Conservation (phyloP, 2,113 vertebrate genomes). For the Lepisosteus oculatus region DNA sequence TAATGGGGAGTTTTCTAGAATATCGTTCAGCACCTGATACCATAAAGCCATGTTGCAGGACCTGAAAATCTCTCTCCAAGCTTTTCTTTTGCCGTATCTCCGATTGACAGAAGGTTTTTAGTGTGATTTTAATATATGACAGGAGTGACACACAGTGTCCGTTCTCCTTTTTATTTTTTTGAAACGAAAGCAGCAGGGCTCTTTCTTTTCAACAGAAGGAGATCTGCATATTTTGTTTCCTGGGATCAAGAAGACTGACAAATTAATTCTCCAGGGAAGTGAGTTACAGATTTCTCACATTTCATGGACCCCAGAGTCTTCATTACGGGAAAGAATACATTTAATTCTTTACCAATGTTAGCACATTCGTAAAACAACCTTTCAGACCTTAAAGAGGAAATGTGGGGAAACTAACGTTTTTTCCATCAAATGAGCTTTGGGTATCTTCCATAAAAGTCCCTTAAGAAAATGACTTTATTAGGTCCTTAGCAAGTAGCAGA, state of each 20-base stretch:
- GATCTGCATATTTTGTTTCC: slow-evolving; percentile 59
- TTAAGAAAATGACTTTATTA: slow-evolving; percentile 29
- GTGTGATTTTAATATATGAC: slow-evolving; percentile 19
- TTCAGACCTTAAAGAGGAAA: slow-evolving; percentile 37
- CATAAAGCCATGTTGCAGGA: slow-evolving; percentile 24
- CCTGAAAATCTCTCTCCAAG: background rate
- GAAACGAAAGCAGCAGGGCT: slow-evolving; percentile 36
- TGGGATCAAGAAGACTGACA: slow-evolving; percentile 59
- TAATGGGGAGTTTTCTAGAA: slow-evolving; percentile 19
- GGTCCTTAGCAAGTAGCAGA: slow-evolving; percentile 39
- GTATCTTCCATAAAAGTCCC: slow-evolving; percentile 50
- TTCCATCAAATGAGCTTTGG: slow-evolving; percentile 36
- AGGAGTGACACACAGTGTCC: slow-evolving; percentile 8
- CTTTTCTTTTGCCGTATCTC: background rate
- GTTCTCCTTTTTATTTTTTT: background rate
- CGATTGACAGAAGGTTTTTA: background rate
- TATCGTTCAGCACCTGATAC: slow-evolving; percentile 36
- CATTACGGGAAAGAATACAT: slow-evolving; percentile 64
- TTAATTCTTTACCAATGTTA: slow-evolving; percentile 57
- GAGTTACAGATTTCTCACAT: slow-evolving; percentile 31
- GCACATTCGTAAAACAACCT: slow-evolving; percentile 55
- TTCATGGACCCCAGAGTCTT: slow-evolving; percentile 54
- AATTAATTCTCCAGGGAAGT: slow-evolving; percentile 47
- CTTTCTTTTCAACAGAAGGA: slow-evolving; percentile 40
- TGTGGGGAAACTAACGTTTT: slow-evolving; percentile 30